Percentiles rank a stretch among this genome's conserved stretches.
Evolutionary conservation across 2,888 invertebrate species (phyloP).

Genomic region (Ectemnius cavifrons): DNA sequence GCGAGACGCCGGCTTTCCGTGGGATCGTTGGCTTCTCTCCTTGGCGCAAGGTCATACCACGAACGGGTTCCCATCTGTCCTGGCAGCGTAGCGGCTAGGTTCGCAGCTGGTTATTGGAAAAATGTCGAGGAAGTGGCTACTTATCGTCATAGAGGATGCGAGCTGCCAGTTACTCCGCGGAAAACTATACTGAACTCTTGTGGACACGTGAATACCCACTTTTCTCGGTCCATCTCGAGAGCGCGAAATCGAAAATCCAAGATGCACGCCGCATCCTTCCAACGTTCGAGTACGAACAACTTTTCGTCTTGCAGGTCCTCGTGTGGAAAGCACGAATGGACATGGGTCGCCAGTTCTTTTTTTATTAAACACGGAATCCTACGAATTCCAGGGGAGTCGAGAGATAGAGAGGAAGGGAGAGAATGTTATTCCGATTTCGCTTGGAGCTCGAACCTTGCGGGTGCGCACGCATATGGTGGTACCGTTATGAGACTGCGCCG

Average conservation of each 20-base stretch:
- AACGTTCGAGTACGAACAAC: too few species aligned
- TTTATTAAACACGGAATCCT: too few species aligned
- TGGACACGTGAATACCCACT: constrained; percentile 2
- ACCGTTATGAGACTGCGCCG: constrained; percentile 57
- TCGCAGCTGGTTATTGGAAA: constrained; percentile 6
- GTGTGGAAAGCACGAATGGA: too few species aligned
- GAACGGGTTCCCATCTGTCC: constrained; percentile 38
- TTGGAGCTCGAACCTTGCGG: constrained; percentile 39
- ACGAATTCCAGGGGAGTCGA: too few species aligned
- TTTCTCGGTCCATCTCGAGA: not conserved
- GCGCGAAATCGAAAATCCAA: too few species aligned
- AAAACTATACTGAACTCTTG: not conserved
- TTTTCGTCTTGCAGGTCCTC: too few species aligned
- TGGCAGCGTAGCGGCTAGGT: not conserved
- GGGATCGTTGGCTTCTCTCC: constrained; percentile 39
- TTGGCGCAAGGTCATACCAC: constrained; percentile 43
- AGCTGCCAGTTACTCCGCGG: not conserved
- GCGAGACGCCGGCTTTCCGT: constrained; percentile 20
- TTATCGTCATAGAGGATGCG: constrained; percentile 10
- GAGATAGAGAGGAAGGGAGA: constrained; percentile 1
- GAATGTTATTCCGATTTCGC: constrained; percentile 55
- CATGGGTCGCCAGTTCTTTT: too few species aligned
- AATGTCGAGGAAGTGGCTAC: constrained; percentile 16
- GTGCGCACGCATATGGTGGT: constrained; percentile 51
- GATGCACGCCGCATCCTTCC: too few species aligned